Conservation (phyloP, 2,888 invertebrate species). For the Callosobruchus maculatus region DNA sequence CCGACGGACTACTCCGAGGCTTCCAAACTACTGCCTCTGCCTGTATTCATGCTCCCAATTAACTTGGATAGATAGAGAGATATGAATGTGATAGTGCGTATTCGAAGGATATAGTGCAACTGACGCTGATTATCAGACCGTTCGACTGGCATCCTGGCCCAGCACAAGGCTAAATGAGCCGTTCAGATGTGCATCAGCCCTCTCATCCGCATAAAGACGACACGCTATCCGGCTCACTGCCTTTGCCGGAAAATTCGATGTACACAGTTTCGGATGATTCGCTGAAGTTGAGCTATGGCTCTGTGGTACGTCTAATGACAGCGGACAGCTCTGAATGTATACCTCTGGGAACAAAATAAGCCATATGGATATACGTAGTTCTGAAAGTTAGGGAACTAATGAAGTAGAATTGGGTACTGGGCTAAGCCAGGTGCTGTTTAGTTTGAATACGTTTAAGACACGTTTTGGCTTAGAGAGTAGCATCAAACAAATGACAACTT, state of each 20-base stretch:
- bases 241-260: neutral
- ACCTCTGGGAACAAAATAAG: no score
- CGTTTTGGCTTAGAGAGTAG: no score
- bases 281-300: neutral
- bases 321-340: no score
- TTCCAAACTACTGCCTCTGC: no score
- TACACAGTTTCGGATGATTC: neutral
- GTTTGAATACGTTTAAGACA: no score
- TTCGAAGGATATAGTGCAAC: neutral
- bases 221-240: neutral
- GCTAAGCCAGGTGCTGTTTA: no score
- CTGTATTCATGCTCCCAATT: neutral
- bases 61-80: neutral
- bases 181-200: neutral
- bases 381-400: no score
- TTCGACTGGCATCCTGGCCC: neutral
- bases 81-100: neutral
- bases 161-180: neutral
- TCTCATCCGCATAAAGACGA: neutral
- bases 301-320: neutral
- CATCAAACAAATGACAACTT: no score
- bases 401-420: no score
- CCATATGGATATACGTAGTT: no score
- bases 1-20: no score
- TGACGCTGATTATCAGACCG: neutral